Evolutionary conservation across 2,888 invertebrate genomes (phyloP).

Genomic region (Pseudanteris insignis): DNA sequence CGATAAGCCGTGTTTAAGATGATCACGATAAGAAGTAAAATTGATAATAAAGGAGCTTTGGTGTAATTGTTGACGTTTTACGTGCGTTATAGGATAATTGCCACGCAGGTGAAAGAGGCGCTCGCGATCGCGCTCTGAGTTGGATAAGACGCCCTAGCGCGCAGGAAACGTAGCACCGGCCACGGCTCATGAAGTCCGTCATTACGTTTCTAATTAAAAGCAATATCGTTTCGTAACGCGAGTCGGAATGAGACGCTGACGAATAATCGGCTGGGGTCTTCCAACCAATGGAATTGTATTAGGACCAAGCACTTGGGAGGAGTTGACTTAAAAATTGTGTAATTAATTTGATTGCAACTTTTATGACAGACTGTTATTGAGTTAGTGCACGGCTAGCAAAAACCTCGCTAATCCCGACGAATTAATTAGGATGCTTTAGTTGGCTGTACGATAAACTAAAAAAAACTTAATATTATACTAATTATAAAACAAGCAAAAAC

Average conservation of each 20-base stretch:
- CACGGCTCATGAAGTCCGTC: slow-evolving; percentile 53
- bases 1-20: slow-evolving; percentile 22
- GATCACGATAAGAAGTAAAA: slow-evolving; percentile 27
- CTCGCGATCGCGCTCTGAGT: background rate
- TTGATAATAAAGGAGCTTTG: slow-evolving; percentile 25
- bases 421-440: too few relatives aligned
- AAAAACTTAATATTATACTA: too few relatives aligned
- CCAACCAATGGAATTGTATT: slow-evolving; percentile 16
- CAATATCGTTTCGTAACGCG: slow-evolving; percentile 46
- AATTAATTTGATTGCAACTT: too few relatives aligned
- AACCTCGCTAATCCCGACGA: too few relatives aligned
- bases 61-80: slow-evolving; percentile 28
- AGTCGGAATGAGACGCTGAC: slow-evolving; percentile 49
- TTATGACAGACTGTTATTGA: too few relatives aligned
- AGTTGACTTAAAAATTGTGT: too few relatives aligned
- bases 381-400: too few relatives aligned
- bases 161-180: slow-evolving; percentile 10
- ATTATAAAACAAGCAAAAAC: too few relatives aligned
- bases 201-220: slow-evolving; percentile 60
- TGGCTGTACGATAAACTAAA: too few relatives aligned
- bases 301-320: slow-evolving; percentile 6
- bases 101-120: slow-evolving; percentile 18
- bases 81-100: slow-evolving; percentile 22
- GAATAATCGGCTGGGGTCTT: slow-evolving; percentile 20
- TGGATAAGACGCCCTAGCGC: slow-evolving; percentile 1